Base-by-base conservation (phyloP, 2,797 vertebrate species). In the Ptychobarbus kaznakovi region DNA sequence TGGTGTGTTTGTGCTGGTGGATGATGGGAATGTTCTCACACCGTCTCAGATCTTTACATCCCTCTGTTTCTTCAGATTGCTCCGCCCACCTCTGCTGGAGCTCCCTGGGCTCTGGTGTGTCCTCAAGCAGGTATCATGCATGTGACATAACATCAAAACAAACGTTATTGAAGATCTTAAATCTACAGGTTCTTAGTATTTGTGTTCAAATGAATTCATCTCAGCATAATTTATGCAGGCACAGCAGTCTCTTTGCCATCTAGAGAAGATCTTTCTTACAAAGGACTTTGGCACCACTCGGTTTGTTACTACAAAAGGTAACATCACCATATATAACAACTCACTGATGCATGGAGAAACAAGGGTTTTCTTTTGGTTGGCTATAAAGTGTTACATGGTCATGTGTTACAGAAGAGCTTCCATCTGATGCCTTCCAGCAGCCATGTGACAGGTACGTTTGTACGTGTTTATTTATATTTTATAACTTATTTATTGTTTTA, bases 11-110 rank as follows among this genome's bases (percentile, higher is more conserved):
- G 93, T 94, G 85, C 84, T 93, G 72, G 74, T 92, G 63, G 90
- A 94, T 88, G 90, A 93, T 87, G 90, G 83, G 40, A 94, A 93
- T 75, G 70, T 92, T 90, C 91, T 94, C 89, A 94, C 91, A 42
- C 90, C 91, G 8, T 88, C 91, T n/a, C 89, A 93, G 90, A 90
- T 93, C 63, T 94, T 93, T 88, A 94, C 91, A 3, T 93, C 90
- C 28, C 87, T 95, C 53, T 92, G 92, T 83, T 92, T 94, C 74
- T 93, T 95, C 89, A 94, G 92, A 78, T 92, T 94, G 82, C 91
- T 95, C 72, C 84, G 87, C 51, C 88, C 91, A 68, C 88, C 90
- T 76, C 86, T 94, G 51, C 91, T 93, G 82, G 91, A 93, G 74
- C 90, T 94, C 44, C 91, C 91, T 3, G 75, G 78, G 0, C 88